Conservation (phyloP, 2,113 vertebrate species). For the Noctilio leporinus region DNA sequence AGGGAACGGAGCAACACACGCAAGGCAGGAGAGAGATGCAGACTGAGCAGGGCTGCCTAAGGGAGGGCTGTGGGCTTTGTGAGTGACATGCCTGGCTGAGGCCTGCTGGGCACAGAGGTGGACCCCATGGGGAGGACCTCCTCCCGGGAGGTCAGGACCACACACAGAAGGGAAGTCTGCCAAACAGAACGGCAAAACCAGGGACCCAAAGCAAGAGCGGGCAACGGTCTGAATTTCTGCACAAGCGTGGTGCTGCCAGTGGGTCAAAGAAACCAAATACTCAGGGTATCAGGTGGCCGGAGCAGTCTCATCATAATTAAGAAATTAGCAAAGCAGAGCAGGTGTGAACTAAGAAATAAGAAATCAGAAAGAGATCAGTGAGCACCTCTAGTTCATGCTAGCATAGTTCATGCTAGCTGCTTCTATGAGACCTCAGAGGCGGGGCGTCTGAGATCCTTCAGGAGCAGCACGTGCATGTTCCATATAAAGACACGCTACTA, state of each 20-base stretch:
- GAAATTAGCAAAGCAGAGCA: background rate
- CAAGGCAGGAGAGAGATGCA: background rate
- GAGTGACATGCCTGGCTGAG: fast-evolving
- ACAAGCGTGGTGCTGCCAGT: background rate
- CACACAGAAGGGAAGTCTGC: background rate
- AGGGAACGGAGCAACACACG: background rate
- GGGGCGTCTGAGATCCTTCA: background rate
- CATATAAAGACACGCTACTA: background rate
- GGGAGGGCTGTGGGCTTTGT: background rate
- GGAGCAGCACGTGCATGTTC: background rate
- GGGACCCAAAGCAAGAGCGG: background rate
- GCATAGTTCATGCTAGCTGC: background rate
- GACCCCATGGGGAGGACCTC: background rate
- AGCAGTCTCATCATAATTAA: background rate
- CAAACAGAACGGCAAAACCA: background rate
- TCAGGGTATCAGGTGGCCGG: background rate
- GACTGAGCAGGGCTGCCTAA: background rate
- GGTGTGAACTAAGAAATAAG: background rate
- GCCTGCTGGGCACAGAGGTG: background rate
- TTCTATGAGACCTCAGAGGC: background rate
- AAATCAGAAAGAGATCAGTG: background rate
- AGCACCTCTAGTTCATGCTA: too few species aligned
- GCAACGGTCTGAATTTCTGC: background rate
- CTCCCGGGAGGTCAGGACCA: background rate
- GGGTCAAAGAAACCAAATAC: background rate